Evolutionary conservation across 2,888 invertebrate genomes (phyloP).

Genomic region (Mechanitis messenoides): DNA sequence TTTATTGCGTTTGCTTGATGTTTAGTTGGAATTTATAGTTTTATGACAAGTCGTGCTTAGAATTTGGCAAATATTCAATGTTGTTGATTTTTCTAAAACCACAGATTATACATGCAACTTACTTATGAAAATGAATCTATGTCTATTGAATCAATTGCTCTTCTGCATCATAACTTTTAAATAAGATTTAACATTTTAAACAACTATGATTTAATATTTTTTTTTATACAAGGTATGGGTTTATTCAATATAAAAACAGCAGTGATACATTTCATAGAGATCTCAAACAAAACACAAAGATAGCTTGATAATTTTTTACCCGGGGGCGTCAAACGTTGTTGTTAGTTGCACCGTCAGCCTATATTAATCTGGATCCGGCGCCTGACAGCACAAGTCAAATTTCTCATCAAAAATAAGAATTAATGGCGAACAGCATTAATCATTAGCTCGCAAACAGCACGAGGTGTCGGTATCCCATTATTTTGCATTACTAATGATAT

Average conservation of each 20-base stretch:
- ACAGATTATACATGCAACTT: too few relatives aligned
- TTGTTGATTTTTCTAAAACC: too few relatives aligned
- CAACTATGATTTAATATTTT: not conserved
- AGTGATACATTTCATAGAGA: conserved; percentile 10
- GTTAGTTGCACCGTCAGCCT: conserved; percentile 73
- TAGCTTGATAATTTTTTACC: conserved; percentile 28
- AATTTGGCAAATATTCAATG: not conserved
- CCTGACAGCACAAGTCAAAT: conserved; percentile 75
- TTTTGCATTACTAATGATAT: conserved; percentile 77
- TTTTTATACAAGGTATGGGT: conserved; percentile 1
- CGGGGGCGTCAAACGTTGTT: conserved; percentile 46
- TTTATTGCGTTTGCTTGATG: conserved; percentile 51
- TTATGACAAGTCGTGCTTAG: conserved; percentile 6
- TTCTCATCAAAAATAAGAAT: conserved; percentile 77
- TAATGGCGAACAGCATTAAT: conserved; percentile 75
- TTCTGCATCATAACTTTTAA: not conserved
- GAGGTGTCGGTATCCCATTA: conserved; percentile 76
- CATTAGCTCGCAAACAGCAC: conserved; percentile 74
- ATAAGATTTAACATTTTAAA: not conserved
- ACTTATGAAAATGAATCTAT: too few relatives aligned
- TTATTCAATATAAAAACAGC: too few relatives aligned
- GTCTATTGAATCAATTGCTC: too few relatives aligned
- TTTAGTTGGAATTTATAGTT: conserved; percentile 21
- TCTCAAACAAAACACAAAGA: conserved; percentile 23
- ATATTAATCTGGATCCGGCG: conserved; percentile 74